Percentiles rank a stretch among this genome's conserved stretches.
phyloP scores from a whole-genome alignment of 2,113 vertebrate species.

The Atractosteus spatula region DNA sequence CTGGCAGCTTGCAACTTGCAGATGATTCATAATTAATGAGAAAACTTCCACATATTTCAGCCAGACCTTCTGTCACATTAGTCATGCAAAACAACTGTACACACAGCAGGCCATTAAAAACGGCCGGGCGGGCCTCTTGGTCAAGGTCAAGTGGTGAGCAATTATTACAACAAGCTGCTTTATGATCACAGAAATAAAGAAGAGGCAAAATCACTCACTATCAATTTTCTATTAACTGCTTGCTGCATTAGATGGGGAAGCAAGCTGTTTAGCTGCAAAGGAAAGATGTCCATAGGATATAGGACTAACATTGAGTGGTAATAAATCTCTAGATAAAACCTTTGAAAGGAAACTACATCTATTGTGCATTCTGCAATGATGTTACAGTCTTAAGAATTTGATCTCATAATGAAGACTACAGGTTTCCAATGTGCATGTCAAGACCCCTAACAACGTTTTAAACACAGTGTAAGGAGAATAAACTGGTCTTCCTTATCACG shows the following conservation, averaged over 20 bases:
- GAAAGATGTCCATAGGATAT: background rate
- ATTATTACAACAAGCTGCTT: slow-evolving; percentile 15
- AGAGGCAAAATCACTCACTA: slow-evolving; percentile 13
- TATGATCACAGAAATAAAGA: background rate
- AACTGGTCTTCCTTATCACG: too few relatives aligned
- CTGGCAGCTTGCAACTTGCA: too few relatives aligned
- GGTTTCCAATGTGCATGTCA: too few relatives aligned
- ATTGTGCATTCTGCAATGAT: too few relatives aligned
- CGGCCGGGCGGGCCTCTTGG: background rate
- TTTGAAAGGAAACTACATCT: too few relatives aligned
- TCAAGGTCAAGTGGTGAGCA: slow-evolving; percentile 15
- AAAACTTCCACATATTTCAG: too few relatives aligned
- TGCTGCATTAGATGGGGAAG: slow-evolving; percentile 19
- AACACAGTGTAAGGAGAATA: too few relatives aligned
- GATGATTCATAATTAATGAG: too few relatives aligned
- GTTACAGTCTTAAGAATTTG: too few relatives aligned
- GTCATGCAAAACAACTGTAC: slow-evolving; percentile 5
- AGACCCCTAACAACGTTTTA: too few relatives aligned
- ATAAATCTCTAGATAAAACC: too few relatives aligned
- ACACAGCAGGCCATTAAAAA: slow-evolving; percentile 27
- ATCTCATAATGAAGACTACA: too few relatives aligned
- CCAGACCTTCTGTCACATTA: slow-evolving; percentile 8
- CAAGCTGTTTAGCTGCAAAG: slow-evolving; percentile 15
- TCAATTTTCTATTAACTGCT: slow-evolving; percentile 34
- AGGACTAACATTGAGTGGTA: background rate